phyloP scores from a whole-genome alignment of 2,888 invertebrate genomes.

The Agrochola lychnidis region DNA sequence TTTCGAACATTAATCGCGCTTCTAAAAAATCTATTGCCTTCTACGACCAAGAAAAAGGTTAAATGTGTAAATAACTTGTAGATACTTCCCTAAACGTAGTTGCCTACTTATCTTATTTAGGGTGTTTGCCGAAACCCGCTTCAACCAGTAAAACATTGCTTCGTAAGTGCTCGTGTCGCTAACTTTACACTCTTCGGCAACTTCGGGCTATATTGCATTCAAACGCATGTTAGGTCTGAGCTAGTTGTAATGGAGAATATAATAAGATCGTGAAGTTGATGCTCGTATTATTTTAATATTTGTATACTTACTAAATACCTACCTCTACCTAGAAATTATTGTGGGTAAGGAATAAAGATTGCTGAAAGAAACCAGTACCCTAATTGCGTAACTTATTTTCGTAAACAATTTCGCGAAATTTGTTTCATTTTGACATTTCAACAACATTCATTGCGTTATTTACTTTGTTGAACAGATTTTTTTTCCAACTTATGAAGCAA shows the following conservation, averaged over 20 bases:
- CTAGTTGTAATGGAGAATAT: not conserved
- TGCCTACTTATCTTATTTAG: slow-evolving; percentile 56
- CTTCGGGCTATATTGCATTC: slow-evolving; percentile 10
- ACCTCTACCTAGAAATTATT: not conserved
- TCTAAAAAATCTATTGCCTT: slow-evolving; percentile 29
- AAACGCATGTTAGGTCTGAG: not conserved
- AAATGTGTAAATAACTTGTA: slow-evolving; percentile 54
- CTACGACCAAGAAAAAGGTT: slow-evolving; percentile 42
- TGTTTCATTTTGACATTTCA: no score
- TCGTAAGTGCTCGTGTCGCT: slow-evolving; percentile 49
- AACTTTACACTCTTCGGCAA: slow-evolving; percentile 48
- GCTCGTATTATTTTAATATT: not conserved
- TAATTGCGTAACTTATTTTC: no score
- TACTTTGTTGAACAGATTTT: no score
- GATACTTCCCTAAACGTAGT: slow-evolving; percentile 50
- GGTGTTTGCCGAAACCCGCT: slow-evolving; percentile 54
- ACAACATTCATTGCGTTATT: no score
- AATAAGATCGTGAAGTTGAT: not conserved
- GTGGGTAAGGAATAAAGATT: not conserved
- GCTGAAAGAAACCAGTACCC: slow-evolving; percentile 4
- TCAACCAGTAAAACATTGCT: slow-evolving; percentile 49
- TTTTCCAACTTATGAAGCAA: no score
- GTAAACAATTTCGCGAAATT: no score
- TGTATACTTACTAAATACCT: not conserved
- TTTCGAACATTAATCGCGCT: slow-evolving; percentile 8